These are phyloP conservation scores for Pseudorectes ferrugineus DNA, from an alignment of 2,113 vertebrate species.

Conservation along the genomic window DNA sequence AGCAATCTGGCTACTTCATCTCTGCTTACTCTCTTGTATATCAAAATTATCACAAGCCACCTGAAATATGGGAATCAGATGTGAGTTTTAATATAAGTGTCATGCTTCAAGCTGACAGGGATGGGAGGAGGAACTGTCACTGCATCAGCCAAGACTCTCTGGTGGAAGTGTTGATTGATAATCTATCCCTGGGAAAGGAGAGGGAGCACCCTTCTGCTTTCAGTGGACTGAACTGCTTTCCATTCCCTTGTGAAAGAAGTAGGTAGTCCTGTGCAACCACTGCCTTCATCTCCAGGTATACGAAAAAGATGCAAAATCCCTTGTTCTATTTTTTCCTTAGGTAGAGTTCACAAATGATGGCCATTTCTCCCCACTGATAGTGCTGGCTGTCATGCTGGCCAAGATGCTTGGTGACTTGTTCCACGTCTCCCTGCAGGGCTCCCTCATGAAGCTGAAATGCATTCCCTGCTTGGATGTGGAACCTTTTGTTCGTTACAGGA, in stretches of 20 bases:
- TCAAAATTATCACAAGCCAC: conserved; percentile 22
- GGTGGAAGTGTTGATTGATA: neutral
- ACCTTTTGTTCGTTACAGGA: neutral
- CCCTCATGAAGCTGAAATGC: conserved; percentile 47
- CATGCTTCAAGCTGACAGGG: neutral
- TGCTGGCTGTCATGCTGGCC: conserved; percentile 36
- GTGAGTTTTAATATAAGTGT: neutral
- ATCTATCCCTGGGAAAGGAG: neutral
- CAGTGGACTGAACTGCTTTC: neutral
- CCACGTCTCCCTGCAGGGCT: neutral
- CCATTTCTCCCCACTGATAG: conserved; percentile 23
- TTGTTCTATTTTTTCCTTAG: conserved; percentile 1
- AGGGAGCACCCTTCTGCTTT: neutral
- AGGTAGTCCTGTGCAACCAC: neutral
- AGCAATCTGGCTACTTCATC: neutral
- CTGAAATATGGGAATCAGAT: conserved; percentile 41
- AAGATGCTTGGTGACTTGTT: conserved; percentile 33
- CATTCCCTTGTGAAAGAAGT: neutral
- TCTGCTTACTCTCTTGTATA: neutral
- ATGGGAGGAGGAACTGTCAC: neutral
- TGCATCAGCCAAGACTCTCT: neutral
- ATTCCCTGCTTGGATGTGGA: conserved; percentile 45
- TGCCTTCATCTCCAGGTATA: neutral
- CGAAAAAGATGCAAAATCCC: neutral
- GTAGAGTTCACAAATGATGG: conserved; percentile 53